phyloP scores from a whole-genome alignment of 2,797 vertebrate genomes.

The Acanthurus tractus region DNA sequence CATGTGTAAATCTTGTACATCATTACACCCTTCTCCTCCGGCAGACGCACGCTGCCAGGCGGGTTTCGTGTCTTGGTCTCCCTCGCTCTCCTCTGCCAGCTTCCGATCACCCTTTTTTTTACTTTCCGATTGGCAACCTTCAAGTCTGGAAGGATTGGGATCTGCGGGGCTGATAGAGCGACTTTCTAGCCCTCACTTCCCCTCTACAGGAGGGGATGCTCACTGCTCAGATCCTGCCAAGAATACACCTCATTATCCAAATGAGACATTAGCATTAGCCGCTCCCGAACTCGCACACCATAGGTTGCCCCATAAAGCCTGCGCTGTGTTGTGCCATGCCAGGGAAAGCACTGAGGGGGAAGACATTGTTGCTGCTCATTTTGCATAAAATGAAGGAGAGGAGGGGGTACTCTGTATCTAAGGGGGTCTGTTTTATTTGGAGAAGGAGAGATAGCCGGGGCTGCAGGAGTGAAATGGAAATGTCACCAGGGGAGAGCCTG shows the following conservation, averaged over 20 bases:
- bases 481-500: slow-evolving; percentile 73
- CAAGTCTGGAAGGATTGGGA: slow-evolving; percentile 38
- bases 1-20: slow-evolving; percentile 71
- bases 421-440: slow-evolving; percentile 42
- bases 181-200: slow-evolving; percentile 43
- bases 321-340: slow-evolving; percentile 46
- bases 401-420: slow-evolving; percentile 22
- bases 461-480: slow-evolving; percentile 76
- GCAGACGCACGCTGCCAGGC: slow-evolving; percentile 52
- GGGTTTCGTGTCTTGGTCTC: slow-evolving; percentile 36
- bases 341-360: slow-evolving; percentile 51
- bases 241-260: slow-evolving; percentile 86
- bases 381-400: slow-evolving; percentile 58
- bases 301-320: slow-evolving; percentile 63
- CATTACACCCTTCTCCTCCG: slow-evolving; percentile 69
- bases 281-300: slow-evolving; percentile 49
- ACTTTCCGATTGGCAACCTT: slow-evolving; percentile 28
- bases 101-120: slow-evolving; percentile 41
- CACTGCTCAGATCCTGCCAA: slow-evolving; percentile 64
- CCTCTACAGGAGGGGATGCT: slow-evolving; percentile 62
- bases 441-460: slow-evolving; percentile 46
- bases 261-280: slow-evolving; percentile 82
- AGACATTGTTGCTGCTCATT: slow-evolving; percentile 43
- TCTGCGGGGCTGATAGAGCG: slow-evolving; percentile 37
- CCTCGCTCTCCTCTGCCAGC: slow-evolving; percentile 5